Evolutionary conservation across 2,888 invertebrate genomes (phyloP), one percentile per base, ranked within the genome.

Genomic region (Stenurella melanura): DNA sequence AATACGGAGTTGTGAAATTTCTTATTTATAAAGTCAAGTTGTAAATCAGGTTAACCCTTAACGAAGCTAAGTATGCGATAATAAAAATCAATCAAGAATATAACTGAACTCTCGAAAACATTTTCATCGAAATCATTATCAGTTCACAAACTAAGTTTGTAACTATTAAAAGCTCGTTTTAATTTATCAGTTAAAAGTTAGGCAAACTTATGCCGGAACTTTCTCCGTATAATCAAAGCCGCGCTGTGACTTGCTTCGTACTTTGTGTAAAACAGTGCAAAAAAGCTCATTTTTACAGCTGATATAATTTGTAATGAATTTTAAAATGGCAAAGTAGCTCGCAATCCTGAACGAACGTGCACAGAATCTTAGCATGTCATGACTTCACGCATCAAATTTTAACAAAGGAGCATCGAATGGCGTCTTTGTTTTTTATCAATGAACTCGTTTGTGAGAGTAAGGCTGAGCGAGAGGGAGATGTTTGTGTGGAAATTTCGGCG

Each of bases 221-320:
- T 71, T 71, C 61, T 61, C 61, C 50, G 19, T 50, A 57, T 50
- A 79, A 75, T 77, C 75, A 75, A 73, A 68, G 75, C 73, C 67
- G 71, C 67, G 71, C 56, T 71, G 56, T 17, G 74, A 74, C 76
- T 71, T 73, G 68, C 72, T 50, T 63, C 78, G 70, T 74, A 74
- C 74, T 74, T 71, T 72, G 70, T 77, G 78, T 74, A 78, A 79
- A 71, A 75, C 56, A 57, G 66, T 64, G 72, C 57, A 73, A 85
- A 85, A 87, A 86, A 83, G 85, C 84, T 84, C 87, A 86, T 89
- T 89, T 88, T 89, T 88, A 88, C 88, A 87, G 88, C 87, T 88
- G 88, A 89, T 88, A 88, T 88, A 88, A 88, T 89, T 88, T 88
- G 87, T 89, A 89, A 89, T 89, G 89, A 89, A 89, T 89, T 89